These are phyloP conservation scores for Cercopithecus mona DNA, from an alignment of 2,113 vertebrate species.

Conservation along the genomic window DNA sequence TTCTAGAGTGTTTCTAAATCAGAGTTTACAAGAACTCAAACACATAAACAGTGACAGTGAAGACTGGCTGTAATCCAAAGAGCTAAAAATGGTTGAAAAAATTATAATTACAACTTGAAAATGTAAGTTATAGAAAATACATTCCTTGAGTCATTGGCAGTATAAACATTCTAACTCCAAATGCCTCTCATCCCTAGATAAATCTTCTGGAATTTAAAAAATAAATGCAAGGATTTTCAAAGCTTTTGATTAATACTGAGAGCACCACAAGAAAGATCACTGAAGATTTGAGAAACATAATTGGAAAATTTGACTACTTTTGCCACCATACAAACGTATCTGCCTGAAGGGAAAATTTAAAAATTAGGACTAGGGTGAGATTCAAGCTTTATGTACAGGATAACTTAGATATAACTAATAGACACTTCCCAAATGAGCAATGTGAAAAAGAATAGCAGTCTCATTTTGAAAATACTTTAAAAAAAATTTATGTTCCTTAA, in stretches of 20 bases:
- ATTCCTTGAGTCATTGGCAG: not conserved
- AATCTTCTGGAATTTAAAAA: not conserved
- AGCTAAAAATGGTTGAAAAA: slow-evolving; percentile 6
- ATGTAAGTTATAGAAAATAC: not conserved
- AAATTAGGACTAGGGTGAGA: not conserved
- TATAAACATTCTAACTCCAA: not conserved
- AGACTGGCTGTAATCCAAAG: not conserved
- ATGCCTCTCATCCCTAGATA: not conserved
- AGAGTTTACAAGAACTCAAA: not conserved
- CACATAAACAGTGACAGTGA: not conserved
- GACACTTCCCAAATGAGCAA: not conserved
- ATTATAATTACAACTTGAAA: not conserved
- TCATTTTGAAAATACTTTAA: not conserved
- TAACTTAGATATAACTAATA: not conserved
- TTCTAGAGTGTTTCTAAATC: not conserved
- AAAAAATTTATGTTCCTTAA: not conserved
- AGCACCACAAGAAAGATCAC: not conserved
- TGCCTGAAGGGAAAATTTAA: not conserved
- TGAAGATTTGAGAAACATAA: not conserved
- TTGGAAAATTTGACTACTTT: not conserved
- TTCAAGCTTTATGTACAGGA: not conserved
- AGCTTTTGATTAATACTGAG: not conserved
- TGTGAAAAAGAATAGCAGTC: not conserved
- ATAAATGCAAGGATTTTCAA: not conserved
- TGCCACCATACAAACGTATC: not conserved